phyloP scores from a whole-genome alignment of 2,113 vertebrate genomes.

The Xiphias gladius region DNA sequence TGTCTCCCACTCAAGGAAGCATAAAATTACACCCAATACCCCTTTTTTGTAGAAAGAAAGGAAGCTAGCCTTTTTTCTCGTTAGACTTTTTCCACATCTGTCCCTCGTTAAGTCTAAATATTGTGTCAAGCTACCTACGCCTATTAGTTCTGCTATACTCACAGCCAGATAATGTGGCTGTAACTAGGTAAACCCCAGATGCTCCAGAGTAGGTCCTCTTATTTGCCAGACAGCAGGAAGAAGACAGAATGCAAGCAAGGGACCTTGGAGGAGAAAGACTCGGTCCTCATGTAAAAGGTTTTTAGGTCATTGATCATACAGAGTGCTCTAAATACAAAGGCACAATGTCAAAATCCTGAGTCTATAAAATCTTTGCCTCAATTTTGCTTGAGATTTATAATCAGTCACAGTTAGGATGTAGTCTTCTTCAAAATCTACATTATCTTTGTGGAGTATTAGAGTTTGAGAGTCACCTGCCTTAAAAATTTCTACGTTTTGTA shows the following conservation, averaged over 20 bases:
- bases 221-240: too few species aligned
- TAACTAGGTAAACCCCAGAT: constrained; percentile 1
- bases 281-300: not conserved
- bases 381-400: too few species aligned
- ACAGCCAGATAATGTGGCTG: not conserved
- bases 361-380: too few species aligned
- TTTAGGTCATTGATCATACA: not conserved
- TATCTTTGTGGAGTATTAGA: too few species aligned
- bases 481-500: too few species aligned
- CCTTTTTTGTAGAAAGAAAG: not conserved
- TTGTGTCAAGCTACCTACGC: not conserved
- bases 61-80: not conserved
- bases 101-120: not conserved
- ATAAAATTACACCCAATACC: not conserved
- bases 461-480: too few species aligned
- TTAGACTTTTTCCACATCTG: too few species aligned
- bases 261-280: not conserved
- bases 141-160: constrained; percentile 3
- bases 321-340: too few species aligned
- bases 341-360: too few species aligned
- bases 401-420: too few species aligned
- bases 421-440: too few species aligned
- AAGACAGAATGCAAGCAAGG: not conserved
- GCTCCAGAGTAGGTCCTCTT: not conserved
- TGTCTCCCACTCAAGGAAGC: not conserved